Conservation (phyloP, 2,888 invertebrate species). For the Cybosia mesomella region DNA sequence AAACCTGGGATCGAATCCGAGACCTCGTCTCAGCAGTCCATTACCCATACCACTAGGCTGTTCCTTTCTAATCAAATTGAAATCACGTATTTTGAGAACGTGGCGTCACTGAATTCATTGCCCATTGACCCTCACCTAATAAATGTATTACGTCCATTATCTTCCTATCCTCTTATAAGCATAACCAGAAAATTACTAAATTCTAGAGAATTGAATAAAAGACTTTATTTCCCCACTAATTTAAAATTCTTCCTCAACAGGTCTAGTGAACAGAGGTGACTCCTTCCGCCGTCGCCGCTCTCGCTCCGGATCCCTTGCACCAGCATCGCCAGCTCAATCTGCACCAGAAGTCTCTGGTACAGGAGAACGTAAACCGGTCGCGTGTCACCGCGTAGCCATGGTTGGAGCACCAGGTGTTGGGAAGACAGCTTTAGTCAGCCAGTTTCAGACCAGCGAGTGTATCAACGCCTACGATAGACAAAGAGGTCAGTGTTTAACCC, state of each 20-base stretch:
- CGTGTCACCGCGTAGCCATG: constrained; percentile 90
- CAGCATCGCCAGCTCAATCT: constrained; percentile 81
- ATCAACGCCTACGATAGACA: constrained; percentile 97
- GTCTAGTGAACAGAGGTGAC: constrained; percentile 97
- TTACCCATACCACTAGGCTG: too few species aligned
- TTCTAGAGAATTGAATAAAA: not conserved
- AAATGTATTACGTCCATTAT: too few species aligned
- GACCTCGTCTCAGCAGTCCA: too few species aligned
- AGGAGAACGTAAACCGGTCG: constrained; percentile 79
- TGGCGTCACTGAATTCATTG: too few species aligned
- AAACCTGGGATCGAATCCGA: too few species aligned
- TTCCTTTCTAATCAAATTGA: too few species aligned
- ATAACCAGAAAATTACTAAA: not conserved
- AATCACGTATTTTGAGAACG: too few species aligned
- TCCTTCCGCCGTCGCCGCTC: constrained; percentile 95
- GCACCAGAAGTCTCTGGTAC: constrained; percentile 77
- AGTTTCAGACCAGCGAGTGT: constrained; percentile 97
- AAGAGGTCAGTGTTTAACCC: constrained; percentile 88
- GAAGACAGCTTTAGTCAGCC: constrained; percentile 94
- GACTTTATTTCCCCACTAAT: not conserved
- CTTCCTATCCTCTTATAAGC: not conserved
- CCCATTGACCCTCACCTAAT: too few species aligned
- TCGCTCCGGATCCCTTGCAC: constrained; percentile 93
- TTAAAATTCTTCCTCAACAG: constrained; percentile 78
- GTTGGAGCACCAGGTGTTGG: constrained; percentile 93